A percentile compares a stretch with the other conserved stretches of the same genome.
Conservation (phyloP, 2,113 vertebrate species). For the Corvus hawaiiensis region DNA sequence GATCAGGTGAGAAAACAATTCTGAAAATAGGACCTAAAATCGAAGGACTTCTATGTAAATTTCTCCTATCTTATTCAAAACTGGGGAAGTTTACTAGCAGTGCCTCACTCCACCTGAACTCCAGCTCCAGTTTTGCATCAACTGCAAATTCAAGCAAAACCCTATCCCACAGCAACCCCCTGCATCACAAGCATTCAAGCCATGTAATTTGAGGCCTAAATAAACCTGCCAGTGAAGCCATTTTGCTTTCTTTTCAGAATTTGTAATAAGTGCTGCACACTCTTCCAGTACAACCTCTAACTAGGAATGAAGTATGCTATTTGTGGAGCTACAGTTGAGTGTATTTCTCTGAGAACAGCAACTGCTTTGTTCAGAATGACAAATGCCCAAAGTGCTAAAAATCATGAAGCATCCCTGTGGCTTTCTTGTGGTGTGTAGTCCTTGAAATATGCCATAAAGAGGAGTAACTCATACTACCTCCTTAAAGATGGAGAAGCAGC, state of each 20-base stretch:
- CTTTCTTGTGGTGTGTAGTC: background rate
- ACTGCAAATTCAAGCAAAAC: background rate
- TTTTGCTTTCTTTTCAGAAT: background rate
- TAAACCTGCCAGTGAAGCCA: background rate
- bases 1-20: background rate
- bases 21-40: background rate
- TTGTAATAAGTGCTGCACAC: background rate
- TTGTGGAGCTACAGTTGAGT: background rate
- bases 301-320: background rate
- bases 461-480: background rate
- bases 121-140: background rate
- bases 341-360: background rate
- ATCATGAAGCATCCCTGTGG: background rate
- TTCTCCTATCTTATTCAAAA: background rate
- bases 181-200: background rate
- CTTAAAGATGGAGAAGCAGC: background rate
- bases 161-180: background rate
- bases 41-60: background rate
- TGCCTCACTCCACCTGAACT: background rate
- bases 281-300: background rate
- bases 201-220: background rate
- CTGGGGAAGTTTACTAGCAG: background rate
- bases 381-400: background rate
- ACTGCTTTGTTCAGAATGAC: background rate
- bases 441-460: background rate